Base-by-base conservation (phyloP, 2,888 invertebrate genomes). In the Globia sparganii region DNA sequence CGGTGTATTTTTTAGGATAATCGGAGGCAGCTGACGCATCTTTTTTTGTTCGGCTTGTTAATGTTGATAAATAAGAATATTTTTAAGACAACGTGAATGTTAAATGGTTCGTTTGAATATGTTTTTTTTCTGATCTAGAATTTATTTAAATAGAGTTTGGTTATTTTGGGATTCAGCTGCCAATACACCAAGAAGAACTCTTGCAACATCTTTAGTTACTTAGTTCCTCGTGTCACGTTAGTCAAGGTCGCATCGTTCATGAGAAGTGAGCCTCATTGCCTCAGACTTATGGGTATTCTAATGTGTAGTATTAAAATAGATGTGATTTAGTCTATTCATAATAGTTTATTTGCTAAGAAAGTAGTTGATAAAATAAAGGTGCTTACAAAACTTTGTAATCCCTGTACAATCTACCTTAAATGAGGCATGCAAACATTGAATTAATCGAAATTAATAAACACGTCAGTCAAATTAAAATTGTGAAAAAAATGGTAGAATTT, bases 21-120 rank as follows among this genome's bases (percentile, higher is more conserved):
- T 82, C 72, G 62, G 58, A 69, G 77, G 83, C 87, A 88, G 87
- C 87, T 88, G 87, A 87, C 87, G 81, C 75, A n/a, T 67, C 66
- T 61, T 64, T 84, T 81, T 81, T 81, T 73, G 58, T 56, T 53
- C 18, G 25, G 31, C 68, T 66, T 85, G 77, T 85, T 85, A 83
- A 66, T 73, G 67, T 66, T 78, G 40, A 43, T 78, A 71, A 75
- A 78, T 65, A 78, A 58, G 67, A 53, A 76, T 84, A 58, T 72
- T 67, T 77, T 72, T 25, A 31, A 25, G 62, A 75, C 34, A 56
- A 3, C 43, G 46, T 65, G 21, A 37, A 13, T 69, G 49, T 61
- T 73, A 5, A 59, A 62, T 61, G 11, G 13, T 62, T 40, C 9
- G 5, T 68, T 72, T 69, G 18, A 49, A 69, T 76, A 56, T 31